Base-by-base conservation (phyloP, 2,888 invertebrate species). In the Andrena chrysosceles region DNA sequence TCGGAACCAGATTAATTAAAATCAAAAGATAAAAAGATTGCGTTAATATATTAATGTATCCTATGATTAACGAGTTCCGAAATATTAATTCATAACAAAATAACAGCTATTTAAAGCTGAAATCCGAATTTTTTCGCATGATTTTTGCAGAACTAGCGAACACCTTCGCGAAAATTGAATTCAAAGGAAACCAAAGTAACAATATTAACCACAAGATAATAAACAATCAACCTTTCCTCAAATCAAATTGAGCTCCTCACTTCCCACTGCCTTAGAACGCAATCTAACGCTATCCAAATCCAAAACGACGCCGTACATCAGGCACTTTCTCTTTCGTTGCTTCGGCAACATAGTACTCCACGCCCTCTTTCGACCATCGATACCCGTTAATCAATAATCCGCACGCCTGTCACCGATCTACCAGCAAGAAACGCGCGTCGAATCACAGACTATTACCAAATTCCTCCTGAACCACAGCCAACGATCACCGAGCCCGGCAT, bases 311-410 rank as follows among this genome's bases (percentile, higher is more conserved):
- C 42, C 16, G 42, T 42, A 4, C 13, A 56, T 10, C 2, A 26
- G 23, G 10, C 26, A 56, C 52, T 52, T 52, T 52, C 52, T 52
- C 26, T 56, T 23, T 56, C 56, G 1, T 10, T 8, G 10, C 10
- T 26, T 23, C 56, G 23, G 8, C 23, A 56, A 56, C 26, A 4
- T 5, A 56, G 10, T 3, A n/a, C 26, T 26, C 1, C 10, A 8
- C 56, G 56, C 56, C 23, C 56, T 23, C 20, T 54, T 54, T n/a
- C 20, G 54, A 20, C 54, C 56, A 26, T 10, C 56, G 56, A 23
- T 56, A 3, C 42, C 56, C 56, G 23, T 56, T 56, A 56, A 56
- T 56, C 56, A 13, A 56, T 56, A 56, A 56, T 20, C 26, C 23
- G 56, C 23, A 4, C 3, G 10, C 23, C 23, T 20, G 29, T 49